A percentile compares a stretch with the other conserved stretches of the same genome.
phyloP scores from a whole-genome alignment of 2,888 invertebrate genomes.

The Urechis unicinctus region DNA sequence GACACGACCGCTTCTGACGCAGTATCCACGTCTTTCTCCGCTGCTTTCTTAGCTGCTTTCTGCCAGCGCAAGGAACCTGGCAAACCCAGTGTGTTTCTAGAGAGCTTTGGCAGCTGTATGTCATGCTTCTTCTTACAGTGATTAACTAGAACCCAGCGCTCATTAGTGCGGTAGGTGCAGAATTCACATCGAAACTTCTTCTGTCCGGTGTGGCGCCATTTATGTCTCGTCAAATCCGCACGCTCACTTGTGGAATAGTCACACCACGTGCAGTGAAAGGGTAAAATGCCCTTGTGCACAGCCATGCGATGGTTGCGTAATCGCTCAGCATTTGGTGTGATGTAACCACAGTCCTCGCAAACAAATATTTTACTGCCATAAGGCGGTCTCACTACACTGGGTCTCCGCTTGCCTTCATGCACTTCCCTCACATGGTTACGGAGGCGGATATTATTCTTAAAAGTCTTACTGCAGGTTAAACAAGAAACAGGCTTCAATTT shows the following conservation, averaged over 20 bases:
- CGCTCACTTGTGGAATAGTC: constrained; percentile 12
- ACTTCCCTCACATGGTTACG: constrained; percentile 11
- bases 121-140: constrained; percentile 11
- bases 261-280: constrained; percentile 8
- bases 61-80: constrained; percentile 6
- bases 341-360: constrained; percentile 13
- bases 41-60: too few species aligned
- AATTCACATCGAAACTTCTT: constrained; percentile 7
- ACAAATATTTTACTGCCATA: not conserved
- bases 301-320: constrained; percentile 12
- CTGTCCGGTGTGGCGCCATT: constrained; percentile 7
- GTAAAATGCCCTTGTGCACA: constrained; percentile 11
- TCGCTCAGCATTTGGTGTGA: constrained; percentile 10
- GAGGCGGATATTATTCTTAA: constrained; percentile 4
- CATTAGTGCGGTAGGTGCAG: constrained; percentile 10
- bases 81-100: constrained; percentile 9
- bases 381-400: not conserved
- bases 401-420: constrained; percentile 12
- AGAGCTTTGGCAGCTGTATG: constrained; percentile 6
- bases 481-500: constrained; percentile 7
- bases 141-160: constrained; percentile 14
- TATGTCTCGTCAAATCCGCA: constrained; percentile 13
- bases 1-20: too few species aligned
- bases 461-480: constrained; percentile 3
- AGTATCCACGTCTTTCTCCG: too few species aligned